These are phyloP conservation scores for Leucosticte australis DNA, from an alignment of 2,113 vertebrate species.

Conservation along the genomic window DNA sequence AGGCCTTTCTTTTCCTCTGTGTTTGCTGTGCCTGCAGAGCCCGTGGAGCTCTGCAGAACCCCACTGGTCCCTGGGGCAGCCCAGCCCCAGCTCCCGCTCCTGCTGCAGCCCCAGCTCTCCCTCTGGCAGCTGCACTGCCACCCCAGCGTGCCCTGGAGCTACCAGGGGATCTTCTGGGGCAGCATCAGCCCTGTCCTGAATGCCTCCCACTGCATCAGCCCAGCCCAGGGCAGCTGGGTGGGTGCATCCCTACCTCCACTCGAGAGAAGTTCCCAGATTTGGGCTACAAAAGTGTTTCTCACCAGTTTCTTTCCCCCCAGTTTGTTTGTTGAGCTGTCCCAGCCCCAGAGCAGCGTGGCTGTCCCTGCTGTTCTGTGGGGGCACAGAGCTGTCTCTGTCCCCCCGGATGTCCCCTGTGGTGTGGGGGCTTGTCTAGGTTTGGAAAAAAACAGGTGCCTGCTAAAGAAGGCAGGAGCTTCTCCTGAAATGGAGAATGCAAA, in stretches of 20 bases:
- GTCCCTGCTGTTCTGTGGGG: not conserved
- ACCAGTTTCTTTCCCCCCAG: not conserved
- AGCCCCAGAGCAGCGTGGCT: no score
- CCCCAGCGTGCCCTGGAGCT: accelerated
- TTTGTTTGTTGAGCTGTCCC: no score
- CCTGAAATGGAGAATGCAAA: no score
- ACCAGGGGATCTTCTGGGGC: not conserved
- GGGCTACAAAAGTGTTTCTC: not conserved
- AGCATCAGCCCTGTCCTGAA: not conserved
- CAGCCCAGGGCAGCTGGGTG: not conserved
- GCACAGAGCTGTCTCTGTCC: constrained; percentile 1
- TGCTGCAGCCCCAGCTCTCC: not conserved
- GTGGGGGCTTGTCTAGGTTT: no score
- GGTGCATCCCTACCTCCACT: not conserved
- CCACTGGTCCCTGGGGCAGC: not conserved
- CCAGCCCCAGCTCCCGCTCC: not conserved
- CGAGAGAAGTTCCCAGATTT: not conserved
- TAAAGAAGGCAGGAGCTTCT: no score
- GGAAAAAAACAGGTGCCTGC: no score
- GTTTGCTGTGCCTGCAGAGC: not conserved
- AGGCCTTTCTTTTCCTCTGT: not conserved
- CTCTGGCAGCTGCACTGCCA: not conserved
- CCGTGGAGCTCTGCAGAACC: not conserved
- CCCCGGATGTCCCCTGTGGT: not conserved
- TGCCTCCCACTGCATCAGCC: not conserved